These are phyloP conservation scores for Prosopocoilus inquinatus DNA, from an alignment of 2,888 invertebrate genomes.

Conservation along the genomic window DNA sequence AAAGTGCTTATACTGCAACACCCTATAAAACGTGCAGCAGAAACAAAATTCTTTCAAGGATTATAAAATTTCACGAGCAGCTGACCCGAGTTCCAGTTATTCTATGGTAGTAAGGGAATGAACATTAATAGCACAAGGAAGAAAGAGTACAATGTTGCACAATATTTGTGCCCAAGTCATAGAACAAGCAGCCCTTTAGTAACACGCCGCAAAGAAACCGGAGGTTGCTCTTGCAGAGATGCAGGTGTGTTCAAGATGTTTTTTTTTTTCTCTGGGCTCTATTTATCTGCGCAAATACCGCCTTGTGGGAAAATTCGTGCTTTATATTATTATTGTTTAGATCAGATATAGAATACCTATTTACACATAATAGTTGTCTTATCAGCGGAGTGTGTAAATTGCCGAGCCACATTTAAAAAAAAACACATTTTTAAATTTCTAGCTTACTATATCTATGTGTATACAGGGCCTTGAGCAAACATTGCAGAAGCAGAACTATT, in stretches of 20 bases:
- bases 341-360: not conserved
- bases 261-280: conserved; percentile 36
- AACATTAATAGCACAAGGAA: conserved; percentile 34
- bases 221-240: conserved; percentile 39
- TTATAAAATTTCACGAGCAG: conserved; percentile 22
- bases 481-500: too few species aligned
- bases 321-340: conserved; percentile 20
- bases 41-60: not conserved
- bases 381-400: too few species aligned
- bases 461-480: too few species aligned
- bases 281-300: conserved; percentile 42
- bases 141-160: conserved; percentile 32
- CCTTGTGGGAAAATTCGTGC: conserved; percentile 44
- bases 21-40: too few species aligned
- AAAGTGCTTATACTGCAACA: too few species aligned
- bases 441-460: too few species aligned
- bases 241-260: conserved; percentile 39
- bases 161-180: conserved; percentile 25
- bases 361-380: not conserved
- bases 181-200: conserved; percentile 27
- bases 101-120: conserved; percentile 29
- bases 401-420: too few species aligned
- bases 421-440: too few species aligned
- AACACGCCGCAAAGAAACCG: conserved; percentile 20
- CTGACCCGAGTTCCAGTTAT: conserved; percentile 20